Base-by-base conservation (phyloP, 1,140 invertebrate species). In the Diorhabda carinulata region DNA sequence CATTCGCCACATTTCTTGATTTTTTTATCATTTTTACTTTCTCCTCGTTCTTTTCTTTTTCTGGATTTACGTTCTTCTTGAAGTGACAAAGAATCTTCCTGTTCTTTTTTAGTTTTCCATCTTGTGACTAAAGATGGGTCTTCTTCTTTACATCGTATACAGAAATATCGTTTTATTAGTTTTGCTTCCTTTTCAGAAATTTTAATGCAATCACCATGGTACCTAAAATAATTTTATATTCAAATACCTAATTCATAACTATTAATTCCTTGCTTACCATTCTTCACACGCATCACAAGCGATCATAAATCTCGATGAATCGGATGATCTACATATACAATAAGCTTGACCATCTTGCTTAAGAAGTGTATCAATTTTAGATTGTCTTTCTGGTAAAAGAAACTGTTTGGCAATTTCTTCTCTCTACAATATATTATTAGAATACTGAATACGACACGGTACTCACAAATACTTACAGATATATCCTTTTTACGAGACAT, bases 211-310 rank as follows among this genome's bases (percentile, higher is more conserved):
- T 98, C 95, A 6, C 96, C 96, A 82, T 99, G 97, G 79, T 97
- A 99, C 76, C 76, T 77, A 66, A 41, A 72, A 70, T 43, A 64
- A n/a, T 25, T 25, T 25, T 25, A 25, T 25, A 25, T 25, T 25
- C 25, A 25, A 25, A 25, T 25, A 25, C 25, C 25, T 25, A 25
- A 25, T 25, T 25, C 25, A 25, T 25, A 25, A 25, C 25, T 25
- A 25, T 25, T 25, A 25, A 25, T 25, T 25, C 25, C 25, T 25
- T 25, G 8, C 10, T 59, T 75, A 78, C 97, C 97, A 99, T 84
- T 98, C 96, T 82, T 98, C 95, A 83, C 97, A 99, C 44, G 92
- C 87, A 83, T 98, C 97, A 85, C 97, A 98, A 58, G 92, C 94
- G 82, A 98, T 98, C 96, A 98, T 98, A 83, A 98, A 98, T 43